A percentile compares a stretch with the other conserved stretches of the same genome.
Conservation (phyloP, 2,888 invertebrate species). For the Balanococcus diminutus region DNA sequence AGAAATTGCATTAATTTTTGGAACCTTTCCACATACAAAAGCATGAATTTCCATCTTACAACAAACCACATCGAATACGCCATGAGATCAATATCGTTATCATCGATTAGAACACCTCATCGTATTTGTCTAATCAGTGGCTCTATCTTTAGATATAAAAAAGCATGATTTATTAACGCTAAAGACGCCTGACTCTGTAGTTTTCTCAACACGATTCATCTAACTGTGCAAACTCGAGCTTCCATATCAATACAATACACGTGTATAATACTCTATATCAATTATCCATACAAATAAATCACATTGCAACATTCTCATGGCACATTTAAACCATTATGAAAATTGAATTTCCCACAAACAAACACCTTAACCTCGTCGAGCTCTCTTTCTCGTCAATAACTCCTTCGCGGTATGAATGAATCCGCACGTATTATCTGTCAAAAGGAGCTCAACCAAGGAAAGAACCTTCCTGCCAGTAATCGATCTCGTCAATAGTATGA, state of each 20-base stretch:
- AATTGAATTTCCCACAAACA: neutral
- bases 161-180: neutral
- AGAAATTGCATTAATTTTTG: too few species aligned
- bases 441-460: neutral
- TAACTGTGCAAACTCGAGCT: neutral
- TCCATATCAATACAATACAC: neutral
- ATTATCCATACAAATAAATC: too few species aligned
- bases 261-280: too few species aligned
- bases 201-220: neutral
- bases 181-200: neutral
- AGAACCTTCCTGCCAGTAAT: slow-evolving; percentile 39
- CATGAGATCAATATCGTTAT: neutral
- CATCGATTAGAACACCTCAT: neutral
- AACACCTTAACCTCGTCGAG: neutral
- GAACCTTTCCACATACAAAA: too few species aligned
- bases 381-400: too few species aligned
- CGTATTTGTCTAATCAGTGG: neutral
- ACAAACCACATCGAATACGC: neutral
- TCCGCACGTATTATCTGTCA: neutral
- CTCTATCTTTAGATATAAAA: neutral
- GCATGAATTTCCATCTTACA: too few species aligned
- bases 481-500: slow-evolving; percentile 40
- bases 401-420: too few species aligned
- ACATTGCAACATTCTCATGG: too few species aligned
- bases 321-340: neutral